These are phyloP conservation scores for Gymnoscelis rufifasciata DNA, from an alignment of 2,888 invertebrate species.

Conservation along the genomic window DNA sequence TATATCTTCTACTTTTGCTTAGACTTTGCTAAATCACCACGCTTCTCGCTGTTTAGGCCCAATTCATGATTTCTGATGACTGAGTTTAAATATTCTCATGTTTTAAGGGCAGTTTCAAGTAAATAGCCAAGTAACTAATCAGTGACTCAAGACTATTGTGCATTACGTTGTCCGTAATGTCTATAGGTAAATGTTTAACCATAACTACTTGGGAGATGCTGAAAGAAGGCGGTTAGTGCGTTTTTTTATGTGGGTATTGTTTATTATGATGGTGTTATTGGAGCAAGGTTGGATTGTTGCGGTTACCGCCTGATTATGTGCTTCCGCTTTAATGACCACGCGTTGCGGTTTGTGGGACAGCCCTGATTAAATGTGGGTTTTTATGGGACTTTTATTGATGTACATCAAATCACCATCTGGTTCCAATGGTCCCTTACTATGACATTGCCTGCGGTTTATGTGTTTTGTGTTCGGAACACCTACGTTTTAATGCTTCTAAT, in stretches of 20 bases:
- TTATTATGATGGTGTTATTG: conserved; percentile 8
- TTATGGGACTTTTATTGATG: conserved; percentile 24
- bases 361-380: conserved; percentile 26
- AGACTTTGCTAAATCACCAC: no score
- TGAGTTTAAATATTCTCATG: no score
- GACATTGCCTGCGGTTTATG: background rate
- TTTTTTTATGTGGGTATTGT: background rate
- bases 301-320: conserved; percentile 44
- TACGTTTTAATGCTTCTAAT: no score
- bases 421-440: background rate
- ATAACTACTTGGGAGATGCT: background rate
- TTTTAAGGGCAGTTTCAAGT: no score
- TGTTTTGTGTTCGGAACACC: background rate
- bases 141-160: no score
- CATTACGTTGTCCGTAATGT: no score
- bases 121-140: no score
- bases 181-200: no score
- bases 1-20: no score
- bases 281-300: conserved; percentile 29
- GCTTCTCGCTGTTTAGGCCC: no score
- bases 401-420: conserved; percentile 1
- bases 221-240: no score
- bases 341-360: conserved; percentile 21
- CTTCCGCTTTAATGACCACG: conserved; percentile 37
- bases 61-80: no score